Conservation (phyloP, 92 coral and sea anemone species). For the Diadumene lineata region DNA sequence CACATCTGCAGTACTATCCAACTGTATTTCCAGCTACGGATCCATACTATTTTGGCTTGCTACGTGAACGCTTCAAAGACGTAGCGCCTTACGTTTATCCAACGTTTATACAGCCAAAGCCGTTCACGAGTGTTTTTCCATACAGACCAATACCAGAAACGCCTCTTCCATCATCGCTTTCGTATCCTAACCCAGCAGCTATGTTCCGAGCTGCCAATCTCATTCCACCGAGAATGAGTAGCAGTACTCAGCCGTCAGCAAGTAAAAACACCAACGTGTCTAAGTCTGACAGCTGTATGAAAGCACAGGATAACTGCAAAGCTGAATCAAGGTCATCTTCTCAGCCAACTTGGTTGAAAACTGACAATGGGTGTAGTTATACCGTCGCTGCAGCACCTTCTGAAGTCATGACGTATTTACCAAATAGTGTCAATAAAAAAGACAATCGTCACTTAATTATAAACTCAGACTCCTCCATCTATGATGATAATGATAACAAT, state of each 20-base stretch:
- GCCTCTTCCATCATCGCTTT: neutral
- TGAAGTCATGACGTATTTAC: conserved; percentile 27
- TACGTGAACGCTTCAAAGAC: conserved; percentile 14
- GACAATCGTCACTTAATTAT: too few species aligned
- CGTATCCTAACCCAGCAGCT: conserved; percentile 58
- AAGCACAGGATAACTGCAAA: neutral
- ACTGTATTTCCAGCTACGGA: neutral
- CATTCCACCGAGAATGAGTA: neutral
- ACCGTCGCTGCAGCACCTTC: conserved; percentile 31
- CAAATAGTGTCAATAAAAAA: neutral
- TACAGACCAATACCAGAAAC: conserved; percentile 2
- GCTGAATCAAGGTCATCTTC: neutral
- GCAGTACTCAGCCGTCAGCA: neutral
- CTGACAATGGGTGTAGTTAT: conserved; percentile 7
- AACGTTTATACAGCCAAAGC: conserved; percentile 37
- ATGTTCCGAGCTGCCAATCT: conserved; percentile 76
- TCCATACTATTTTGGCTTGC: conserved; percentile 22
- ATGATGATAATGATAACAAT: conserved; percentile 1
- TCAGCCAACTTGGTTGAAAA: conserved; percentile 9
- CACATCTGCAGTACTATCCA: conserved; percentile 8
- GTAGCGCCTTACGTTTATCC: conserved; percentile 23
- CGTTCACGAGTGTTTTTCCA: neutral
- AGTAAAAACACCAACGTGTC: neutral
- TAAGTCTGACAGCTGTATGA: neutral
- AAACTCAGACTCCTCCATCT: neutral